Evolutionary conservation across 2,113 vertebrate genomes (phyloP), one percentile per base, ranked within the genome.

Genomic region (Globicephala melas): DNA sequence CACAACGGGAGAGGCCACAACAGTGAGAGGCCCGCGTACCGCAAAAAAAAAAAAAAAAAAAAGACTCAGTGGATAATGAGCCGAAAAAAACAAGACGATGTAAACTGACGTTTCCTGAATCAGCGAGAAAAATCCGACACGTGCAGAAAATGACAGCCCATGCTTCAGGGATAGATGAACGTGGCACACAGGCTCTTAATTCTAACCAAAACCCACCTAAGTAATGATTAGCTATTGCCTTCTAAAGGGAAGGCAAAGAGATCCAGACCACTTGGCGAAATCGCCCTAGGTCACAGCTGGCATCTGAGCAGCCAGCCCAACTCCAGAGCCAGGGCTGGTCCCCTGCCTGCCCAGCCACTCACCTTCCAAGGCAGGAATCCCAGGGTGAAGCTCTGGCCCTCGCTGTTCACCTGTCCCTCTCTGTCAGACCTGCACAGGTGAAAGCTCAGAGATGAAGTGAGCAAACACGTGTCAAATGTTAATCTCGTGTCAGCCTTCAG

Each of bases 201-300:
- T n/a, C 58, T 13, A 71, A 38, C 41, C 31, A 3, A 36, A 44
- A 31, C 17, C 33, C n/a, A 20, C 82, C 28, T 38, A 7, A 41
- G 60, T 21, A 17, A n/a, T 11, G 1, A 50, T 14, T 1, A 21
- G 4, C 18, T 4, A 23, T 11, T 25, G 79, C 13, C 23, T 83
- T 73, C 21, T 28, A 28, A 28, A 76, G 74, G 58, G 11, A 13
- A 44, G 21, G 41, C 14, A 36, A 53, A 67, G 73, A 84, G 76
- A 23, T 23, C 33, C 28, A 17, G n/a, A n/a, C n/a, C 2, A 2
- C 63, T 14, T 3, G 1, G 3, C 8, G 0, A 5, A 26, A 0
- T 11, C 18, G 3, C 4, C n/a, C 55, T 63, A 5, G 36, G 58
- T 63, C 74, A 47, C n/a, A 18, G 95, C 18, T 5, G 2, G 18